Evolutionary conservation across 2,888 invertebrate genomes (phyloP).

Genomic region (Rugalucina vietnamica): DNA sequence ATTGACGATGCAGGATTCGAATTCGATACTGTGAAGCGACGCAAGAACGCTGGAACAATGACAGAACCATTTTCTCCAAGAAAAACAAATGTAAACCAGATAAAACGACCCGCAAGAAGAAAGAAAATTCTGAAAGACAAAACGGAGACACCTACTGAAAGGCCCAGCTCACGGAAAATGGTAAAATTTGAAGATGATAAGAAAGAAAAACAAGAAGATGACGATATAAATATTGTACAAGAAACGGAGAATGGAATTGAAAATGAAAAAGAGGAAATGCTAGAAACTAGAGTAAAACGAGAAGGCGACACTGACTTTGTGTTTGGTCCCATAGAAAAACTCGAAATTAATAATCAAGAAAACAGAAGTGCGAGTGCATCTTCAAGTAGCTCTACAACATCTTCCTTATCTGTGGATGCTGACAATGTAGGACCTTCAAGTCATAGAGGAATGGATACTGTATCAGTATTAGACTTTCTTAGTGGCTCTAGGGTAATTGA

Average conservation of each 20-base stretch:
- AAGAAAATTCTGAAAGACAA: conserved; percentile 14
- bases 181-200: conserved; percentile 4
- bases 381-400: background rate
- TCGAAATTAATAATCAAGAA: background rate
- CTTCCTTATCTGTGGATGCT: background rate
- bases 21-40: conserved; percentile 44
- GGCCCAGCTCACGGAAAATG: background rate
- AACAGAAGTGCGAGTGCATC: background rate
- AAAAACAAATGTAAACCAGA: background rate
- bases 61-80: conserved; percentile 28
- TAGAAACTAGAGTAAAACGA: no score
- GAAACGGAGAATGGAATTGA: background rate
- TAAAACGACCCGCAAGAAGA: background rate
- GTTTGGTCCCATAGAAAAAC: background rate
- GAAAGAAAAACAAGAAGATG: conserved; percentile 30
- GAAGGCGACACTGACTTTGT: background rate
- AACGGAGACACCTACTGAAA: background rate
- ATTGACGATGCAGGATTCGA: conserved; percentile 46
- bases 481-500: conserved; percentile 42
- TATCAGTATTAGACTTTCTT: conserved; percentile 55
- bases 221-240: conserved; percentile 28
- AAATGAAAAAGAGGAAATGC: conserved; percentile 4
- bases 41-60: conserved; percentile 57
- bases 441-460: conserved; percentile 40
- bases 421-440: conserved; percentile 58